A percentile compares a stretch with the other conserved stretches of the same genome.
Conservation (phyloP, 2,113 vertebrate species). For the Salminus brasiliensis region DNA sequence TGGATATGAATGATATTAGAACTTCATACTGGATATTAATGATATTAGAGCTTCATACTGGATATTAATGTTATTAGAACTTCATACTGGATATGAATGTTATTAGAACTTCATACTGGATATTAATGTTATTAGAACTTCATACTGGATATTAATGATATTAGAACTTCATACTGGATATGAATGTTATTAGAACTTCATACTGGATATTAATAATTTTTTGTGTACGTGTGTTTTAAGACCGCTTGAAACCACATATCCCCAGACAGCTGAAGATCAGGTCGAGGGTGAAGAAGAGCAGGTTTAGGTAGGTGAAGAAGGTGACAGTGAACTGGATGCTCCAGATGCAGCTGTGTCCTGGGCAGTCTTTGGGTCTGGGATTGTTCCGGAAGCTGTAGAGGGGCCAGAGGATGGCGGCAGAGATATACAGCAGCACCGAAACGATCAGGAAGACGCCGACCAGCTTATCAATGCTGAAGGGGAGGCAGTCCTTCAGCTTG, state of each 20-base stretch:
- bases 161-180: too few species aligned
- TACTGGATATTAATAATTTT: too few species aligned
- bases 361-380: background rate
- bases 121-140: too few species aligned
- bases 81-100: too few species aligned
- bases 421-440: slow-evolving; percentile 77
- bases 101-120: too few species aligned
- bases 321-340: slow-evolving; percentile 74
- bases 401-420: slow-evolving; percentile 77
- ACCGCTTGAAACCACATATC: slow-evolving; percentile 63
- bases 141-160: too few species aligned
- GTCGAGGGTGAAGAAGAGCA: slow-evolving; percentile 80
- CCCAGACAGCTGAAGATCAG: slow-evolving; percentile 76
- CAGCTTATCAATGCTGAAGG: slow-evolving; percentile 73
- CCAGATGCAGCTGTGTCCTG: slow-evolving; percentile 67
- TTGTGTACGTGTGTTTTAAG: background rate
- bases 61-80: too few species aligned
- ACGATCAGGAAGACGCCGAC: slow-evolving; percentile 75
- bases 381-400: slow-evolving; percentile 68
- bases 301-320: slow-evolving; percentile 81
- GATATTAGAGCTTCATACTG: too few species aligned
- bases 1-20: too few species aligned
- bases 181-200: too few species aligned
- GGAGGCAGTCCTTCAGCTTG: slow-evolving; percentile 64
- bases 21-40: too few species aligned